Conservation (phyloP, 2,888 invertebrate species). For the Ptilodon capucinus region DNA sequence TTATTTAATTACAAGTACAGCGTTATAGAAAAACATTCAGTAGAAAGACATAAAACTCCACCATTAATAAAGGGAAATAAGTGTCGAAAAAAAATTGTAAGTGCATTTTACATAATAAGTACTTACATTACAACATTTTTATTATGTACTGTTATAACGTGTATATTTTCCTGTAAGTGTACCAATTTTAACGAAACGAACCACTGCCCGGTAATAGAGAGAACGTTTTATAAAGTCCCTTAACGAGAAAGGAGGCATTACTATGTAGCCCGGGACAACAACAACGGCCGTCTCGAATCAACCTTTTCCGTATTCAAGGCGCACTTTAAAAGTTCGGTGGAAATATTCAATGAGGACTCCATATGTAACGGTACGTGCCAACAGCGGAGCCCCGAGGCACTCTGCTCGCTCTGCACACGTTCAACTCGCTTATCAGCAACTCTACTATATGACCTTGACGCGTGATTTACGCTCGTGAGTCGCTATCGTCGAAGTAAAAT, state of each 20-base stretch:
- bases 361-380: conserved; percentile 39
- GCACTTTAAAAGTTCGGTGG: conserved; percentile 49
- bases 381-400: conserved; percentile 20
- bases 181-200: background rate
- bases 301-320: conserved; percentile 48
- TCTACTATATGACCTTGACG: conserved; percentile 4
- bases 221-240: conserved; percentile 23
- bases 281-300: conserved; percentile 24
- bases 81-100: too few species aligned
- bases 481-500: too few species aligned
- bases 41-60: too few species aligned
- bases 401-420: conserved; percentile 9
- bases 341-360: conserved; percentile 50
- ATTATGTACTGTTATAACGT: too few species aligned
- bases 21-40: too few species aligned
- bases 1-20: too few species aligned
- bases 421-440: conserved; percentile 10
- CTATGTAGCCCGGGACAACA: conserved; percentile 3
- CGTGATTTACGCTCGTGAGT: too few species aligned
- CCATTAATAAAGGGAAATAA: too few species aligned
- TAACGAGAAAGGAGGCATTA: background rate
- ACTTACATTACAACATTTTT: too few species aligned
- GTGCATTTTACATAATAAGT: too few species aligned
- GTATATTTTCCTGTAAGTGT: background rate
- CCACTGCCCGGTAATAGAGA: conserved; percentile 6